Conservation (phyloP, 2,113 vertebrate genomes). For the Cinclus mexicanus region DNA sequence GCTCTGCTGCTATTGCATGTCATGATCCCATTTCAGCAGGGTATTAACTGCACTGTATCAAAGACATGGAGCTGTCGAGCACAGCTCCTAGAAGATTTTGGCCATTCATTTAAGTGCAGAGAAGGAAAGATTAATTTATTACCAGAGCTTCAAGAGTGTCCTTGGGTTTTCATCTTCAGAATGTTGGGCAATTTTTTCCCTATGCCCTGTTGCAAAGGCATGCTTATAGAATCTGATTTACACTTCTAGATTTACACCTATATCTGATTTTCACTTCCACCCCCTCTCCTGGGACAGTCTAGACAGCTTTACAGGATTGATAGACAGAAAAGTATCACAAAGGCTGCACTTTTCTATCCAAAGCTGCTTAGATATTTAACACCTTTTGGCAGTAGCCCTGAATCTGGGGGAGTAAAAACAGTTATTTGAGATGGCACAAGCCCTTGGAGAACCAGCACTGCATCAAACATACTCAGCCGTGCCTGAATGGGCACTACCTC, state of each 20-base stretch:
- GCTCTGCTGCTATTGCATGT: neutral
- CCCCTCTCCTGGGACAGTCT: constrained; percentile 9
- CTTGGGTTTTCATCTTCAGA: neutral
- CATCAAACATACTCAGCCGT: neutral
- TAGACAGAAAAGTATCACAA: constrained; percentile 7
- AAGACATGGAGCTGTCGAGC: neutral
- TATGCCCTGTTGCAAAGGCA: neutral
- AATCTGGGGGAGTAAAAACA: neutral
- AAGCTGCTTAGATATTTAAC: neutral
- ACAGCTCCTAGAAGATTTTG: neutral
- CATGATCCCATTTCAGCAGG: neutral
- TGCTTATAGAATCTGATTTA: constrained; percentile 24
- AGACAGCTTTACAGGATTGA: constrained; percentile 15
- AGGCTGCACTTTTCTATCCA: neutral
- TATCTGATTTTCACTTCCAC: constrained; percentile 42
- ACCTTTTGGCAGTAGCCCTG: neutral
- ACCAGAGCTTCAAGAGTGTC: neutral
- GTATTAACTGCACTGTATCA: neutral
- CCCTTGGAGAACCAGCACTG: neutral
- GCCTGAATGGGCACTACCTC: neutral
- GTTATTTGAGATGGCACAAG: neutral
- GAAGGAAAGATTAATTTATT: neutral
- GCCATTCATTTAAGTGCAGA: neutral
- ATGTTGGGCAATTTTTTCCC: neutral
- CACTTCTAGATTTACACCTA: neutral